Conservation (phyloP, 2,888 invertebrate species). For the Drosophila parthenogenetica region DNA sequence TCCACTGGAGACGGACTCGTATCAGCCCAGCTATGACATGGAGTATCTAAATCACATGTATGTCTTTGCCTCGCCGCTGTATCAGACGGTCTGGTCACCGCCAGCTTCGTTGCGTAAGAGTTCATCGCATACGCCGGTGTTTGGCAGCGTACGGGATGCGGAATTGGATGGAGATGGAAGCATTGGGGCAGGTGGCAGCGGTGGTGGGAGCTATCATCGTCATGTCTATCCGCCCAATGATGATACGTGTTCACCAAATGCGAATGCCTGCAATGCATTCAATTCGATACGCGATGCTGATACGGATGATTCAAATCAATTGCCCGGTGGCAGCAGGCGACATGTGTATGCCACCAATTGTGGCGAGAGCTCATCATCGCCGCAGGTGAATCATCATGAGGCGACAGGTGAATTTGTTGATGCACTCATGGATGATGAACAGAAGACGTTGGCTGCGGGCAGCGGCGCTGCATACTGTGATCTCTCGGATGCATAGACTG, state of each 20-base stretch:
- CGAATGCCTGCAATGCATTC: slow-evolving; percentile 83
- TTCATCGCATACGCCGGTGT: slow-evolving; percentile 84
- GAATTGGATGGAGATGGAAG: slow-evolving; percentile 83
- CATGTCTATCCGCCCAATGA: slow-evolving; percentile 85
- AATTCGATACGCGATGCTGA: slow-evolving; percentile 84
- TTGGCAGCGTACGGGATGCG: slow-evolving; percentile 84
- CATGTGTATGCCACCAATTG: slow-evolving; percentile 85
- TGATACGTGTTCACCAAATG: slow-evolving; percentile 84
- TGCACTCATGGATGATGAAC: slow-evolving; percentile 76
- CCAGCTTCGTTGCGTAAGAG: slow-evolving; percentile 84
- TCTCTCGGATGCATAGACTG: slow-evolving; percentile 77
- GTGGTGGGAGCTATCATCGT: slow-evolving; percentile 78
- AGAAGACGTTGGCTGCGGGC: slow-evolving; percentile 55
- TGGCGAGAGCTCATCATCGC: slow-evolving; percentile 84
- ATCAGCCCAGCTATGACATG: slow-evolving; percentile 85
- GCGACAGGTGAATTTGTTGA: slow-evolving; percentile 72
- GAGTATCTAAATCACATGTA: slow-evolving; percentile 85
- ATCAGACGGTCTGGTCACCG: slow-evolving; percentile 85
- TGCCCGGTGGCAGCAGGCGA: slow-evolving; percentile 71
- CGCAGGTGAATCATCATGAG: slow-evolving; percentile 82
- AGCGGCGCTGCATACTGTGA: slow-evolving; percentile 71
- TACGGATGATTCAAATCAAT: slow-evolving; percentile 83
- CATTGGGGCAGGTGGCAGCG: slow-evolving; percentile 68
- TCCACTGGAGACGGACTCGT: slow-evolving; percentile 85
- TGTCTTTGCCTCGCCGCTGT: slow-evolving; percentile 85